These are phyloP conservation scores for Lithobius niger DNA, from an alignment of 1,140 invertebrate species.

Conservation along the genomic window DNA sequence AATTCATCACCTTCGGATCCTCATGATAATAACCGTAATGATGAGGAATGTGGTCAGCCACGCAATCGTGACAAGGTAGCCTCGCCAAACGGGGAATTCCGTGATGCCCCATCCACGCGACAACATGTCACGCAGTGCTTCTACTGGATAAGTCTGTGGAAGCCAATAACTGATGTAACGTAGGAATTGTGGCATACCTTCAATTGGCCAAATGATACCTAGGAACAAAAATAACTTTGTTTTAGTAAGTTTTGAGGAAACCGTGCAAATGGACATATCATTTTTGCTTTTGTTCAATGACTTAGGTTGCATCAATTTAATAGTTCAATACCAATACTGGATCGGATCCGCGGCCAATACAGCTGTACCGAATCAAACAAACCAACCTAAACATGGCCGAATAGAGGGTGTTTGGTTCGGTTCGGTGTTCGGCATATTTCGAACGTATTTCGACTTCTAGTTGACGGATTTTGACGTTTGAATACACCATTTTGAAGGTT, in stretches of 20 bases:
- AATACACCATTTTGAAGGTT: too few relatives aligned
- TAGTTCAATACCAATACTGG: not conserved
- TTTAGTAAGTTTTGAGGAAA: not conserved
- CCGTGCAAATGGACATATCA: too few relatives aligned
- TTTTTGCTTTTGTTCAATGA: not conserved
- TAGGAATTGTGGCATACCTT: constrained; percentile 76
- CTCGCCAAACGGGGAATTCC: constrained; percentile 70
- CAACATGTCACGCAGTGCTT: constrained; percentile 71
- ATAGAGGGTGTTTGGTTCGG: too few relatives aligned
- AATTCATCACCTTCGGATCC: constrained; percentile 24
- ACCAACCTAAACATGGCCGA: not conserved
- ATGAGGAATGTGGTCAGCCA: constrained; percentile 80
- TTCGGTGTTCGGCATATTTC: too few relatives aligned
- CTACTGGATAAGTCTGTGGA: constrained; percentile 80
- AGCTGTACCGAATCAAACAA: not conserved
- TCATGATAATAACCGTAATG: constrained; percentile 54
- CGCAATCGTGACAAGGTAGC: constrained; percentile 68
- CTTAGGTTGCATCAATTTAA: not conserved
- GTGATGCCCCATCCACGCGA: constrained; percentile 75
- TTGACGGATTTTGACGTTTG: too few relatives aligned
- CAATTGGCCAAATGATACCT: constrained; percentile 85
- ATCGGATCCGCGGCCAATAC: not conserved
- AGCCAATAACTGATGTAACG: constrained; percentile 67
- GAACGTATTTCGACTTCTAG: too few relatives aligned
- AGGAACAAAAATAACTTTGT: constrained; percentile 22